Base-by-base conservation (phyloP, 1,140 invertebrate species). In the Ganaspis sp. region DNA sequence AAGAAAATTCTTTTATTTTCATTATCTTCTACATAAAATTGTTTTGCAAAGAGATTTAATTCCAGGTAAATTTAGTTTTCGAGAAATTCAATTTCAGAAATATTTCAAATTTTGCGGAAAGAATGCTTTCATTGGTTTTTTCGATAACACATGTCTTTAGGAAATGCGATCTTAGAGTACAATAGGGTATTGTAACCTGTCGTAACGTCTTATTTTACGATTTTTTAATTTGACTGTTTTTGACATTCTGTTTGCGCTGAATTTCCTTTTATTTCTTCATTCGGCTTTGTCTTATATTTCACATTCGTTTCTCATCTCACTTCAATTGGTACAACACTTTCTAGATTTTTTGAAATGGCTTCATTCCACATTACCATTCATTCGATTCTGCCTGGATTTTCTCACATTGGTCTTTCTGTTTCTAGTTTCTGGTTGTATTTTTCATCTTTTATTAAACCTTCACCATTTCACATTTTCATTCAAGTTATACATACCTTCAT, bases 191-290 rank as follows among this genome's bases (percentile, higher is more conserved):
- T 34, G 2, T 34, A 4, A 45, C n/a, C 4, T 45, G n/a, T 45
- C n/a, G 4, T 45, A 15, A 4, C 3, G 11, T 1, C 42, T 15
- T 15, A 34, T 45, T 45, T 45, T 45, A n/a, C 11, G 15, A 26
- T 37, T 6, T 1, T 53, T 49, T 21, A 76, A 79, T 69, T 73
- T 69, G 15, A 6, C 72, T 74, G 42, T 49, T 64, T 64, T 26
- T 64, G 19, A 26, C 21, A 64, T 23, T 64, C 2, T 26, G 23
- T 19, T 11, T 12, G 21, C 12, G 11, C 54, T 64, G 9, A 1
- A 64, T 64, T 26, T 64, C 9, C 54, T 64, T 64, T 64, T 64
- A 64, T 58, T 2, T 26, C 5, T 64, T 2, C 5, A 26, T 64
- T 21, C 19, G 11, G 23, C 11, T 45, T 11, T 64, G 54, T 64